These are phyloP conservation scores for Coendou prehensilis DNA, from an alignment of 2,797 vertebrate genomes.

Conservation along the genomic window DNA sequence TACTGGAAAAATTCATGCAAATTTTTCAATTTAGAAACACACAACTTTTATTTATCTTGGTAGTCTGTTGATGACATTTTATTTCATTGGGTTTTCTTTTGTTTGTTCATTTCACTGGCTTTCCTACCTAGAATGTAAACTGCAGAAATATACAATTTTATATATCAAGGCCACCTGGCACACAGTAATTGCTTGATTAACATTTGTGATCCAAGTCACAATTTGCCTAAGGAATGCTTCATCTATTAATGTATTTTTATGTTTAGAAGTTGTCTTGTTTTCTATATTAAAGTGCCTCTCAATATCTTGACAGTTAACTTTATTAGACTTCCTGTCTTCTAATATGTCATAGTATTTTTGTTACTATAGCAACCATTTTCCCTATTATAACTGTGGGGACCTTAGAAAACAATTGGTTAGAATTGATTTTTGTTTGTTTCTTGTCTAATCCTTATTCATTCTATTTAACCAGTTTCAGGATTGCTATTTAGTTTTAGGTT, in stretches of 20 bases:
- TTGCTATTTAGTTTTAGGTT: not conserved
- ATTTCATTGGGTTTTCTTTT: conserved; percentile 43
- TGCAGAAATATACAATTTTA: not conserved
- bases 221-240: not conserved
- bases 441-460: conserved; percentile 35
- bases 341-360: conserved; percentile 19
- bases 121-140: not conserved
- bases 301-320: conserved; percentile 54
- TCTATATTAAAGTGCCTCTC: not conserved
- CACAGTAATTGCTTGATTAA: conserved; percentile 21
- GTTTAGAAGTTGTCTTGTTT: not conserved
- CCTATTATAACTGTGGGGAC: not conserved
- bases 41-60: conserved; percentile 47
- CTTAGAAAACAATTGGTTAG: not conserved
- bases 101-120: not conserved
- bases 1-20: conserved; percentile 15
- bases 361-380: conserved; percentile 47
- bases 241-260: conserved; percentile 21
- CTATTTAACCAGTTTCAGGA: conserved; percentile 39
- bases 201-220: conserved; percentile 27
- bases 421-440: conserved; percentile 41
- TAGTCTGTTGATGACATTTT: not conserved
- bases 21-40: conserved; percentile 21
- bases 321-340: conserved; percentile 25
- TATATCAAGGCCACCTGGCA: not conserved